These are phyloP conservation scores for Cyprinodon tularosa DNA, from an alignment of 2,113 vertebrate species.

Conservation along the genomic window DNA sequence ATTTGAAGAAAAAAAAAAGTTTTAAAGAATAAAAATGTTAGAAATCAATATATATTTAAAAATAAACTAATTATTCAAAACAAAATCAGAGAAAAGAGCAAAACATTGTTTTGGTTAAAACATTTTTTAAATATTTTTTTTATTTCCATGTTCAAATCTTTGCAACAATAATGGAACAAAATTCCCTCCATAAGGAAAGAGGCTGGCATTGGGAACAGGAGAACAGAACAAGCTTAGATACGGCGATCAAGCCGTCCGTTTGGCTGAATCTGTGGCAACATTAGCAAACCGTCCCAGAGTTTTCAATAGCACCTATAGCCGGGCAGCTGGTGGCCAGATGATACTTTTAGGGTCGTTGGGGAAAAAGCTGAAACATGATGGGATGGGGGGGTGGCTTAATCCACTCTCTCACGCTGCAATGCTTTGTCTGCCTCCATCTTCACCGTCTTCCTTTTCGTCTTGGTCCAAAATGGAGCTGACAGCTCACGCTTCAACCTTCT, in stretches of 20 bases:
- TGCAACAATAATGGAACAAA: too few species aligned
- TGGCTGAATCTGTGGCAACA: conserved; percentile 14
- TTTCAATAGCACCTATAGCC: conserved; percentile 9
- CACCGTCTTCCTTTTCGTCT: conserved; percentile 2
- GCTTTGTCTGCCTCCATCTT: conserved; percentile 43
- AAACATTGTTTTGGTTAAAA: too few species aligned
- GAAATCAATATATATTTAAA: too few species aligned
- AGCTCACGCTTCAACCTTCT: not conserved
- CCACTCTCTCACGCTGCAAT: conserved; percentile 51
- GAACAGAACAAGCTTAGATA: conserved; percentile 1
- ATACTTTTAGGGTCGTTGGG: conserved; percentile 24
- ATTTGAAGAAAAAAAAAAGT: too few species aligned
- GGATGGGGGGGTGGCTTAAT: conserved; percentile 43
- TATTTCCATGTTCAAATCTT: too few species aligned
- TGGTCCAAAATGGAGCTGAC: conserved; percentile 13
- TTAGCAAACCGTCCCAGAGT: not conserved
- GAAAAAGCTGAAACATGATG: conserved; percentile 2
- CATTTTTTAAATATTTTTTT: too few species aligned
- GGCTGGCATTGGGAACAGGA: too few species aligned
- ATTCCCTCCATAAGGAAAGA: too few species aligned
- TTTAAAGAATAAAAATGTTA: too few species aligned
- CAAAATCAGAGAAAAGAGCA: too few species aligned
- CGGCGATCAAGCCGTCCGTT: not conserved
- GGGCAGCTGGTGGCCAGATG: conserved; percentile 48
- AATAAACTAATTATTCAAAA: too few species aligned